phyloP scores from a whole-genome alignment of 2,797 vertebrate genomes.

The Eremophila alpestris region DNA sequence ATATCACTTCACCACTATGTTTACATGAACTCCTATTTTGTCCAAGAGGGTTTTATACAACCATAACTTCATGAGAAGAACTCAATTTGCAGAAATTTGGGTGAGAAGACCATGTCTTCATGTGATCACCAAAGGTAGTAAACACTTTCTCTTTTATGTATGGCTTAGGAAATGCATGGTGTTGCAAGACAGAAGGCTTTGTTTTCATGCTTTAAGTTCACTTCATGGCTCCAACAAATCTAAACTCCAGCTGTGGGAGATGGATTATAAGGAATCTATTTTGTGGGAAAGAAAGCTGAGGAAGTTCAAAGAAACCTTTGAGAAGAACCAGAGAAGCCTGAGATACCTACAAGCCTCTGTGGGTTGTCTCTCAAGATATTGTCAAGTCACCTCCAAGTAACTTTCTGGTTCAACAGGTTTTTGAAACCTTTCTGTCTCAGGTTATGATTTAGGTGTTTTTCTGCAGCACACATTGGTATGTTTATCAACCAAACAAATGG shows the following conservation, averaged over 20 bases:
- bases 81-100: not conserved
- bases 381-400: not conserved
- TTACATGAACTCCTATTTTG: not conserved
- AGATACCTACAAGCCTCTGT: not conserved
- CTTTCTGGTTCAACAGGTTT: not conserved
- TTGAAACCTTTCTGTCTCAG: not conserved
- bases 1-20: not conserved
- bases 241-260: not conserved
- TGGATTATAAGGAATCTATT: not conserved
- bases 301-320: not conserved
- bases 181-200: not conserved
- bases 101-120: not conserved
- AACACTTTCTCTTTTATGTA: not conserved
- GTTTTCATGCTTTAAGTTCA: not conserved
- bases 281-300: not conserved
- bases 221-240: not conserved
- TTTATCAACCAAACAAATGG: not conserved
- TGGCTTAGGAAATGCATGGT: not conserved
- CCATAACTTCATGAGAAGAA: not conserved
- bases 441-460: not conserved
- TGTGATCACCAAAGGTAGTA: not conserved
- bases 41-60: not conserved
- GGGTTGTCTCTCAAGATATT: not conserved
- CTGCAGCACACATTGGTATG: not conserved
- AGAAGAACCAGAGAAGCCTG: not conserved